Evolutionary conservation across 30 jellyfish, hydroid and myxozoan species (phyloP).

Genomic region (Cassiopea andromeda): DNA sequence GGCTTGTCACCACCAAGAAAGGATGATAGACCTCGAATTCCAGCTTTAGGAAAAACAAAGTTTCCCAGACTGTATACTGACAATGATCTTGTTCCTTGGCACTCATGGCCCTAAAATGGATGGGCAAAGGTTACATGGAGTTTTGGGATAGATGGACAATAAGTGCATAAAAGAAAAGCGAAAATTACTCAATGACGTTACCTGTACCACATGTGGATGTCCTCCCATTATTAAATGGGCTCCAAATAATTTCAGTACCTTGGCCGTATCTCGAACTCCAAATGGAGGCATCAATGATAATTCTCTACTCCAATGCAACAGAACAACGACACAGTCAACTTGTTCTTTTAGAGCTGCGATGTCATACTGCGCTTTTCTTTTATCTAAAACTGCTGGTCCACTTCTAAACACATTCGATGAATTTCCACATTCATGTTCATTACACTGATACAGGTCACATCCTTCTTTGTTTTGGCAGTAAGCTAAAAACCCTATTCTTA

Average conservation of each 20-base stretch:
- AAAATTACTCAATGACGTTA: background rate
- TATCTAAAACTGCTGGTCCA: conserved; percentile 56
- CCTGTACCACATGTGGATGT: conserved; percentile 88
- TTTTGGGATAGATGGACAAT: too few relatives aligned
- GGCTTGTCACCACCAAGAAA: conserved; percentile 43
- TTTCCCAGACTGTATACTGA: conserved; percentile 83
- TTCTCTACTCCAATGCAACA: conserved; percentile 90
- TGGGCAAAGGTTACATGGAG: too few relatives aligned
- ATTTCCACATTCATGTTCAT: background rate
- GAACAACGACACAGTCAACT: conserved; percentile 68
- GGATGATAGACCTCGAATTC: background rate
- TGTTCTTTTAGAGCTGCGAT: conserved; percentile 22
- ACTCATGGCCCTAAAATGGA: conserved; percentile 75
- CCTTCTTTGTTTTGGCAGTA: conserved; percentile 48
- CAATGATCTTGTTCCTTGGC: conserved; percentile 51
- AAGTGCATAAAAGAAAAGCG: too few relatives aligned
- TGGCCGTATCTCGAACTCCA: conserved; percentile 70
- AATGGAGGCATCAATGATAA: conserved; percentile 70
- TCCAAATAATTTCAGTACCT: conserved; percentile 47
- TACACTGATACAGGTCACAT: conserved; percentile 6
- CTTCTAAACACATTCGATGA: background rate
- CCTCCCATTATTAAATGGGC: conserved; percentile 76
- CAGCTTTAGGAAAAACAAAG: conserved; percentile 52
- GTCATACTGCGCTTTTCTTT: background rate
- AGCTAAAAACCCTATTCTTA: conserved; percentile 71